Conservation (phyloP, 2,113 vertebrate genomes). For the Dryoscopus gambensis region DNA sequence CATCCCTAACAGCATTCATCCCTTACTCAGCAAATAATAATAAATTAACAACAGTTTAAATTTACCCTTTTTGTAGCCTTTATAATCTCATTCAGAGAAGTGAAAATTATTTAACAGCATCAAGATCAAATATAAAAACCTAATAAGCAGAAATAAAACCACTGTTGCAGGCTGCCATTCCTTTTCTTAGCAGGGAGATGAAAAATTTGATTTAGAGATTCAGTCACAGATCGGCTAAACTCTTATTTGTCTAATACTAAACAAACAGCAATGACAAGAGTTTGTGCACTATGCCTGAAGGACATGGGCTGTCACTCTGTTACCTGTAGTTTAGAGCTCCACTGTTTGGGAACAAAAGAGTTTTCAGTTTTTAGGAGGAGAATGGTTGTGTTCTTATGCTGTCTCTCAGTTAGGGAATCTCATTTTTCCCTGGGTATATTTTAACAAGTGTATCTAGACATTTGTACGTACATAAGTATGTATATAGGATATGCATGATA, state of each 20-base stretch:
- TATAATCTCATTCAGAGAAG: not conserved
- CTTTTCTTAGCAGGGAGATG: not conserved
- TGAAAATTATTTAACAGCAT: not conserved
- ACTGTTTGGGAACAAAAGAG: not conserved
- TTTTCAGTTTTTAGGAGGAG: not conserved
- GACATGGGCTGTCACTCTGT: not conserved
- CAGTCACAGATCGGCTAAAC: not conserved
- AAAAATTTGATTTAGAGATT: not conserved
- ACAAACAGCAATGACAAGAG: not conserved
- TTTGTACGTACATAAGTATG: accelerated
- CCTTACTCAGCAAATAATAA: not conserved
- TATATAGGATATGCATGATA: not conserved
- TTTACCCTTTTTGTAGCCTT: not conserved
- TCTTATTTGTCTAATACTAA: not conserved
- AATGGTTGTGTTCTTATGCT: not conserved
- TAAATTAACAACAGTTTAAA: not conserved
- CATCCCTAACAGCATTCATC: not conserved
- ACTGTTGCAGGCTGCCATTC: not conserved
- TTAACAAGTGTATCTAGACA: not conserved
- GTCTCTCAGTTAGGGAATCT: not conserved
- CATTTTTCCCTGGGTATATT: not conserved
- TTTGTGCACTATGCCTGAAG: not conserved
- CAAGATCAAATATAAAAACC: not conserved
- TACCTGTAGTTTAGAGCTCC: not conserved
- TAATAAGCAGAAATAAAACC: not conserved